Base-by-base conservation (phyloP, 2,888 invertebrate species). In the Drosophila eohydei region DNA sequence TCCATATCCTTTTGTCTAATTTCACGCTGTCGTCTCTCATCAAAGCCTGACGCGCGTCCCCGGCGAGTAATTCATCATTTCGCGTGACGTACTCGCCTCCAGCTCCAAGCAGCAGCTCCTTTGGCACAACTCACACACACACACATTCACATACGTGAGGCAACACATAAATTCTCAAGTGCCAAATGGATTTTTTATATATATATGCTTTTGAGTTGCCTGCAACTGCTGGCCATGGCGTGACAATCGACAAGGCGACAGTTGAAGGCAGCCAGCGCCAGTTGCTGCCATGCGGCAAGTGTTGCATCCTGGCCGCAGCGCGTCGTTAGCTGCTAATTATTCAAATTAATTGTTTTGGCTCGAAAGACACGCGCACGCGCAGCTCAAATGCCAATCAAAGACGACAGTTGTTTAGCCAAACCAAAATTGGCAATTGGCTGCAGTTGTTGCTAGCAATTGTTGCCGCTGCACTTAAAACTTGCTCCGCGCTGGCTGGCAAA, bases 31-130 rank as follows among this genome's bases (percentile, higher is more conserved):
- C 87, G 85, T 82, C 82, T 82, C 88, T 87, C 89, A 85, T 85
- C 85, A 85, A 85, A 89, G 88, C 62, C 71, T 86, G 86, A 89
- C 89, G 86, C 86, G 76, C 88, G 83, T 86, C 86, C 86, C 89
- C 83, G 81, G 89, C 89, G 89, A 88, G 88, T 89, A 86, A 86
- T 86, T 89, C 86, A 86, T 86, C 86, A 86, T 86, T 89, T 89
- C 74, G 88, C 86, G 85, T 89, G 85, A 87, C 88, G 82, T 87
- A 87, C 88, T 84, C 64, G 76, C 88, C 80, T 67, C 48, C 70
- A 64, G 57, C 70, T 51, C 34, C 62, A 58, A 38, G 56, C 67
- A 64, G 28, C 71, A 64, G 32, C 79, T 62, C 70, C 62, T 61
- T 70, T 62, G 38, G 14, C 40, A 21, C 55, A 58, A 36, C 52